Conservation (phyloP, 2,113 vertebrate species). For the Menidia beryllina region DNA sequence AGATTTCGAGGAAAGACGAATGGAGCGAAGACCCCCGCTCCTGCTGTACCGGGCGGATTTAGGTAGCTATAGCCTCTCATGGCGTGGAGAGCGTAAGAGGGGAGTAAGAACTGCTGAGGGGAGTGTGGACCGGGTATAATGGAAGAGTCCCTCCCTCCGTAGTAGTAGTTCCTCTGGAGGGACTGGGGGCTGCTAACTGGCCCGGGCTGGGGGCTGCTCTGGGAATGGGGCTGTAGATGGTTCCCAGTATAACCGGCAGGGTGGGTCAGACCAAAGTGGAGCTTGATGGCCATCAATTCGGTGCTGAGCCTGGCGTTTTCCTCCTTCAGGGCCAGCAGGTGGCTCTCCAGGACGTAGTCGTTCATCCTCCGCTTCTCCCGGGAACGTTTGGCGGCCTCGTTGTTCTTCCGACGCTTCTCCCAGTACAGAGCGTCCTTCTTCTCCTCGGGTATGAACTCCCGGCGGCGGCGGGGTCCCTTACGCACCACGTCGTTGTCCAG, state of each 20-base stretch:
- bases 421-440: conserved; percentile 92
- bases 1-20: conserved; percentile 63
- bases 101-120: conserved; percentile 60
- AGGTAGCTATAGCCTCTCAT: conserved; percentile 73
- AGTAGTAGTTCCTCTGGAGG: conserved; percentile 57
- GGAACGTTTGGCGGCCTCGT: conserved; percentile 91
- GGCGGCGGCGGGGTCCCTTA: conserved; percentile 79
- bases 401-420: conserved; percentile 93
- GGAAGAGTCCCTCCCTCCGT: conserved; percentile 45
- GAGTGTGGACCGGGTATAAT: conserved; percentile 23
- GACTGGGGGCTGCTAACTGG: conserved; percentile 1
- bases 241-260: conserved; percentile 41
- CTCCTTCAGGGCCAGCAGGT: conserved; percentile 82
- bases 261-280: conserved; percentile 81
- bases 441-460: conserved; percentile 90
- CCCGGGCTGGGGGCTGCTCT: conserved; percentile 6
- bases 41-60: conserved; percentile 42
- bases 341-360: conserved; percentile 86
- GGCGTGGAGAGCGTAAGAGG: conserved; percentile 66
- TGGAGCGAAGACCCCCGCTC: conserved; percentile 54
- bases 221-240: conserved; percentile 52
- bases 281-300: conserved; percentile 85
- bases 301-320: conserved; percentile 87
- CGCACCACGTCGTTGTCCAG: conserved; percentile 29
- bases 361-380: conserved; percentile 87